Percentiles rank a stretch among this genome's conserved stretches.
These are phyloP conservation scores for Pimpla rufipes DNA, from an alignment of 2,888 invertebrate genomes.

Conservation along the genomic window DNA sequence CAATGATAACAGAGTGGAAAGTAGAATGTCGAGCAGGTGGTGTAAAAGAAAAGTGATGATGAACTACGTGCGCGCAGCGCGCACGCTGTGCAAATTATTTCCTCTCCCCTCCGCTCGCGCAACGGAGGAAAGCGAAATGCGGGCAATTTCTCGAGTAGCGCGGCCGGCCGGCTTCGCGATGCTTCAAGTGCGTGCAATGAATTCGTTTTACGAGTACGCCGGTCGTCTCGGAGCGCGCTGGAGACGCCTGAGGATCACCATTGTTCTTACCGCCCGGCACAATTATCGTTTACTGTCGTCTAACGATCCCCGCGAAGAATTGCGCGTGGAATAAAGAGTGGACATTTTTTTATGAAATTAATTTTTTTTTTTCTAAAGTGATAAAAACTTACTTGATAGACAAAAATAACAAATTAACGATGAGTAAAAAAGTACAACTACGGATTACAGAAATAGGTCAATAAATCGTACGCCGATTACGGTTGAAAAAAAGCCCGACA, in stretches of 20 bases:
- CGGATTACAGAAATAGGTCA: too few relatives aligned
- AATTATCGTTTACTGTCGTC: constrained; percentile 49
- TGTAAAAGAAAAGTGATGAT: constrained; percentile 64
- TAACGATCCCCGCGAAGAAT: not conserved
- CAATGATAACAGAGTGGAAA: constrained; percentile 58
- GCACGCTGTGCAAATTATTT: constrained; percentile 55
- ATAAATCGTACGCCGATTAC: too few relatives aligned
- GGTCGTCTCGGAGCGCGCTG: constrained; percentile 40
- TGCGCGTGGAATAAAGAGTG: not conserved
- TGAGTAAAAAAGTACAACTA: too few relatives aligned
- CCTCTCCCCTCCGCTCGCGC: constrained; percentile 39
- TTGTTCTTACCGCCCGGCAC: constrained; percentile 52
- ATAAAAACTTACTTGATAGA: too few relatives aligned
- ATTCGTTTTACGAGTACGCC: constrained; percentile 51
- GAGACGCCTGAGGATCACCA: constrained; percentile 47
- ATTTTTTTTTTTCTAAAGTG: too few relatives aligned
- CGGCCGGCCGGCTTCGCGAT: constrained; percentile 26
- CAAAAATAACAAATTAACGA: too few relatives aligned
- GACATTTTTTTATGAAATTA: too few relatives aligned
- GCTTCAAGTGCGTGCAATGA: constrained; percentile 60
- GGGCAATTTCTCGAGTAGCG: constrained; percentile 54
- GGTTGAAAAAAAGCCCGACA: too few relatives aligned
- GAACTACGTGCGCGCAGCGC: constrained; percentile 54
- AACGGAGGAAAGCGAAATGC: constrained; percentile 64
- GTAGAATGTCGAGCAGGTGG: constrained; percentile 58